Evolutionary conservation across 1,140 invertebrate genomes (phyloP), one percentile per base, ranked within the genome.

Genomic region (Cydia fagiglandana): DNA sequence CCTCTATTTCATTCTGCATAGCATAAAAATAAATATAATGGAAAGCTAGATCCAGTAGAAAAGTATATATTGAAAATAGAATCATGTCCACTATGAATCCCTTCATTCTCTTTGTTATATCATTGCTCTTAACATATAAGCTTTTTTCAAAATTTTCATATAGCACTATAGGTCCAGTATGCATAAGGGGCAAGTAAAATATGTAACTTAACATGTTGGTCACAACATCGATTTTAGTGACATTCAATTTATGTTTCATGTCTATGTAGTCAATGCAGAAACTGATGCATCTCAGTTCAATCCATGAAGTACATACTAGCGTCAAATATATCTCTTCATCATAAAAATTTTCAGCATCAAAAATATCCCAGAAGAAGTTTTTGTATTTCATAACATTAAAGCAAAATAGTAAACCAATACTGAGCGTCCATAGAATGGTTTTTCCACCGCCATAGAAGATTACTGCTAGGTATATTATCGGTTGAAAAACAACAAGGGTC

Each of bases 11-110:
- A 83, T 93, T 94, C 56, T 94, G 93, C 81, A 97, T 93, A 13
- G 96, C 95, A 93, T 95, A 96, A 76, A 97, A 95, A 88, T 97
- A 97, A 79, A 97, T 91, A 84, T 94, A 97, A 93, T 98, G 97
- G 64, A 98, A 92, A 0, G 94, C 87, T 68, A 96, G 90, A 76
- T 98, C 95, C 73, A 95, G 94, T 79, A 97, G 93, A 10, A 95
- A 86, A 80, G 95, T 93, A 96, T 97, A 98, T 81, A 96, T 94
- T 13, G 94, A 81, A 78, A 95, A 96, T 80, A 96, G 93, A n/a
- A 93, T 41, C 61, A 96, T 82, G 82, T 96, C 94, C 64, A 87
- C 81, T 2, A 91, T 74, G 79, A 95, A 93, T 78, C 75, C 83
- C 47, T 83, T 81, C 2, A 95, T 13, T 87, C 93, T 92, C 76